Conservation (phyloP, 2,888 invertebrate species). For the Sphaerophoria taeniata region DNA sequence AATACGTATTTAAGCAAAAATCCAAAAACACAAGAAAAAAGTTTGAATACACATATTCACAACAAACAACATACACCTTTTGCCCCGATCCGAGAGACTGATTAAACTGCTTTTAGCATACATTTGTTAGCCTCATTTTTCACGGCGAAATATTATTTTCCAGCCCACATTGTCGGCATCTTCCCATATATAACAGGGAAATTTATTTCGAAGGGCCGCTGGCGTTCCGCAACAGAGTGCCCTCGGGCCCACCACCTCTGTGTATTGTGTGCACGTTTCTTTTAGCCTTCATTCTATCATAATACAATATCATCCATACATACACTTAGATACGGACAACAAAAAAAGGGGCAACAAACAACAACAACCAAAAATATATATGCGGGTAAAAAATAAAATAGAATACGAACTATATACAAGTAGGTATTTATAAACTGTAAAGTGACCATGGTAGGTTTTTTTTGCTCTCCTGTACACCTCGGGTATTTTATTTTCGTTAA, state of each 20-base stretch:
- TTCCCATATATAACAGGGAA: conserved; percentile 74
- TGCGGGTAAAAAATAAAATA: conserved; percentile 19
- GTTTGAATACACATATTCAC: conserved; percentile 17
- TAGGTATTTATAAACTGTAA: conserved; percentile 56
- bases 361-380: neutral
- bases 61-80: conserved; percentile 59
- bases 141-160: conserved; percentile 76
- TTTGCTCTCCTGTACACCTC: conserved; percentile 60
- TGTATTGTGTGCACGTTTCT: conserved; percentile 58
- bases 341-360: conserved; percentile 16
- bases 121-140: conserved; percentile 76
- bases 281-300: conserved; percentile 55
- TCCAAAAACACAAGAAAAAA: conserved; percentile 45
- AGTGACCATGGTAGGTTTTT: conserved; percentile 71
- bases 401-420: conserved; percentile 29
- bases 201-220: conserved; percentile 69
- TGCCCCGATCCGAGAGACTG: conserved; percentile 74
- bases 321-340: conserved; percentile 5
- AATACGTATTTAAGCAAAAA: conserved; percentile 33
- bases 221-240: conserved; percentile 73
- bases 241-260: conserved; percentile 56
- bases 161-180: conserved; percentile 76
- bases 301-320: conserved; percentile 6
- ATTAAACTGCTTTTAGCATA: conserved; percentile 77
- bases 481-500: conserved; percentile 75